Base-by-base conservation (phyloP, 1,140 invertebrate species). In the Trachymyrmex septentrionalis region DNA sequence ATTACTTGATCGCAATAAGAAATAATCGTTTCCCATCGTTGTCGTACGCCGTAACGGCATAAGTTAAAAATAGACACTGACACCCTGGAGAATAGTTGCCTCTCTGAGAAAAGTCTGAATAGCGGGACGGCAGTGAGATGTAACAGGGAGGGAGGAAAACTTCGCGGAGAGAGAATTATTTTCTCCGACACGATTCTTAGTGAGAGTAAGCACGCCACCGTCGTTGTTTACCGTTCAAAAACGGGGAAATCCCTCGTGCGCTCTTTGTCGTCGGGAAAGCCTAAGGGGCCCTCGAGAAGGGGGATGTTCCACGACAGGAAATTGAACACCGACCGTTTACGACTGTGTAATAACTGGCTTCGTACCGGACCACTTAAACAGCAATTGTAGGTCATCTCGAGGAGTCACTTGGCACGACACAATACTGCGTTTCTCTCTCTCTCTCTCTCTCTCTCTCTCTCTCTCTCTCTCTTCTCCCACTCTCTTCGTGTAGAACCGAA, bases 361-460 rank as follows among this genome's bases (percentile, higher is more conserved):
- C 69, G 55, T 67, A 84, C 69, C 38, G 55, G 55, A 24, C 80
- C 80, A 84, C 55, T 84, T 84, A 84, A 84, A 84, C 69, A 75
- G 80, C 57, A 84, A 84, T 84, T 84, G 80, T 84, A 84, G 80
- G 80, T 84, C 55, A 84, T 75, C 80, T 84, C 69, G 34, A 44
- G 24, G 38, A 73, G 53, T 38, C 69, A 72, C 80, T 82, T 73
- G 80, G 69, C 80, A 84, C 80, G 80, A 48, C 67, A 73, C 80
- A 81, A 81, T 81, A 81, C 34, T 30, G 30, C n/a, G 57, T 12
- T n/a, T 44, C 38, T 44, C 21, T 57, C 24, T 50, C 38, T 66
- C 61, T 53, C 38, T 21, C 24, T 34, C 44, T 61, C 30, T n/a
- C 38, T 67, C n/a, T 34, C 24, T 67, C 61, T 50, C 16, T 14